Percentiles rank a stretch among this genome's conserved stretches.
Evolutionary conservation across 2,113 vertebrate species (phyloP).

Genomic region (Menura novaehollandiae): DNA sequence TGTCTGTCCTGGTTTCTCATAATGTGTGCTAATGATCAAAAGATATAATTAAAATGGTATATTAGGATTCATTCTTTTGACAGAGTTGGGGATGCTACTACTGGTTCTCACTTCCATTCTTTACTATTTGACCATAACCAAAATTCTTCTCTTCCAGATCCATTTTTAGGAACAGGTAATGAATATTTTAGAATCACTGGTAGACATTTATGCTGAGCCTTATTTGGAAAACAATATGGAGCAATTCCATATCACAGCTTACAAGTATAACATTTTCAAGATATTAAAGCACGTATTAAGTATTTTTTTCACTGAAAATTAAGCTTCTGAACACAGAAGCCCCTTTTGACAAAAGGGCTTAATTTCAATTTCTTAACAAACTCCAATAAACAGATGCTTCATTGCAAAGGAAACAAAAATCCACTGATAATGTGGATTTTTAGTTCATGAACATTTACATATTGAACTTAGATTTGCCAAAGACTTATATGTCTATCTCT

Average conservation of each 20-base stretch:
- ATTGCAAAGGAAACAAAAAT: not conserved
- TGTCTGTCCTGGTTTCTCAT: not conserved
- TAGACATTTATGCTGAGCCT: not conserved
- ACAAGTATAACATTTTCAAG: not conserved
- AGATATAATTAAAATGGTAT: not conserved
- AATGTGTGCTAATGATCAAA: not conserved
- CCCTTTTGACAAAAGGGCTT: not conserved
- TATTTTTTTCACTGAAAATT: not conserved
- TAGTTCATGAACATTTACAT: not conserved
- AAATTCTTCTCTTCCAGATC: not conserved
- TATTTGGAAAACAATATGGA: not conserved
- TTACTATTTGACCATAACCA: not conserved
- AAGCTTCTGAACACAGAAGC: not conserved
- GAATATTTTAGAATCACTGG: not conserved
- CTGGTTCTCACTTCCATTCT: not conserved
- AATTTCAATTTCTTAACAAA: not conserved
- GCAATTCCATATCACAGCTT: not conserved
- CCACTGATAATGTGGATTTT: not conserved
- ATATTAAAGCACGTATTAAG: not conserved
- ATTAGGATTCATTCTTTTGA: not conserved
- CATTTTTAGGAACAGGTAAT: not conserved
- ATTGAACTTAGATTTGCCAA: not conserved
- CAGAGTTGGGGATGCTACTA: not conserved
- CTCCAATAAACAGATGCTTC: not conserved
- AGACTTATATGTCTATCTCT: not conserved